Base-by-base conservation (phyloP, 2,888 invertebrate species). In the Archips crataeganus region DNA sequence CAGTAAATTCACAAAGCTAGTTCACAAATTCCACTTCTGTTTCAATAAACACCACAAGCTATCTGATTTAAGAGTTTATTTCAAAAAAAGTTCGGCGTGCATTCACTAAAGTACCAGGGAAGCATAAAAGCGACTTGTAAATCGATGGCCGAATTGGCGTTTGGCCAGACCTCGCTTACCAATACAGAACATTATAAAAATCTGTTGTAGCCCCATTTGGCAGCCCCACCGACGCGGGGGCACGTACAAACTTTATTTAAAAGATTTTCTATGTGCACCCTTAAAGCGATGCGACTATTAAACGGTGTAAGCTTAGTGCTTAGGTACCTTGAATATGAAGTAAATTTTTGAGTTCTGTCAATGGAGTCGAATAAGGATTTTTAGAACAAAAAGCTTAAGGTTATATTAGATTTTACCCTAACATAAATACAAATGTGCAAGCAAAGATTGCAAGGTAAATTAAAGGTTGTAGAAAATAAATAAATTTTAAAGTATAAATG, bases 181-280 rank as follows among this genome's bases (percentile, higher is more conserved):
- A 91, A 91, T 90, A 91, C 88, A 86, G 90, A 89, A 84, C 92
- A 91, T 93, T 92, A 92, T 90, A 92, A 93, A 93, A 93, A 93
- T 93, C 91, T 93, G 93, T 93, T 93, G 93, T 91, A 88, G 85
- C 86, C 86, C 89, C 90, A 90, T 92, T 93, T 93, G 93, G 92
- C 93, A 92, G 85, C 82, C 80, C 81, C 80, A 80, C 76, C 82
- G 80, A 79, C 79, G 79, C 81, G 77, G 80, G 84, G 86, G 90
- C 92, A 91, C 92, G 92, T 92, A 88, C 87, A 80, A 81, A 87
- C 87, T 89, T 91, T 92, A 91, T 92, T 92, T 91, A 89, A 92
- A 90, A 90, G 88, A 90, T 90, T 90, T 87, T 84, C 85, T 85
- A 86, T 89, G 87, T 90, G 87, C 87, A 87, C 85, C 82, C 81